Base-by-base conservation (phyloP, 2,888 invertebrate species). In the Ecliptopera silaceata region DNA sequence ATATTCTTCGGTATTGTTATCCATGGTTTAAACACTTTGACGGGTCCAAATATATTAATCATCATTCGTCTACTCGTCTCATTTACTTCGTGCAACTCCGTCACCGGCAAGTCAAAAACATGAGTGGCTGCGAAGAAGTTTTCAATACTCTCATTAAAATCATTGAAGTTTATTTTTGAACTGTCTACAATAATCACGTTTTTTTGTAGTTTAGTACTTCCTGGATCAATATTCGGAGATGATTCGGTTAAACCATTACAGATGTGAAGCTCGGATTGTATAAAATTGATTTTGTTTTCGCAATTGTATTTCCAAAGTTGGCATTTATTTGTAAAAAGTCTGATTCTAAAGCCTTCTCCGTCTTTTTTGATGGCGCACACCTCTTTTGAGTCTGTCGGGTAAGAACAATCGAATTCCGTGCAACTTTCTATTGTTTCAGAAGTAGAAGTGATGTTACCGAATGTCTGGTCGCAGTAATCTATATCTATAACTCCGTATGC, bases 111-210 rank as follows among this genome's bases (percentile, higher is more conserved):
- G 63, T 84, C 79, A 1, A 78, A 69, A 2, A 79, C 63, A 54
- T 88, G 89, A 0, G 89, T 88, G 0, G 81, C 72, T 11, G 82
- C 81, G 56, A 89, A 89, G 61, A 89, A 90, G 20, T 79, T 77
- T 1, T 79, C 74, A 6, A 88, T 74, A 15, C 82, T 81, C 1
- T 81, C 74, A 52, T 86, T 88, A 2, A 84, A 65, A 47, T 84
- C 66, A 6, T 63, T 70, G n/a, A 53, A 58, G 38, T 78, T 74
- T 10, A 82, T 66, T 63, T 76, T 69, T 1, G 77, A 67, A 8
- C 72, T 76, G 32, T 82, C 75, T 0, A 88, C 66, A 0, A 89
- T 66, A 1, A 89, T 47, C 1, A 87, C 6, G n/a, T 70, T 72
- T n/a, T 74, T 72, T 13, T 50, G 54, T 6, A 42, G 45, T 38